phyloP scores from a whole-genome alignment of 1,140 invertebrate species.

The Lordiphosa collinella region DNA sequence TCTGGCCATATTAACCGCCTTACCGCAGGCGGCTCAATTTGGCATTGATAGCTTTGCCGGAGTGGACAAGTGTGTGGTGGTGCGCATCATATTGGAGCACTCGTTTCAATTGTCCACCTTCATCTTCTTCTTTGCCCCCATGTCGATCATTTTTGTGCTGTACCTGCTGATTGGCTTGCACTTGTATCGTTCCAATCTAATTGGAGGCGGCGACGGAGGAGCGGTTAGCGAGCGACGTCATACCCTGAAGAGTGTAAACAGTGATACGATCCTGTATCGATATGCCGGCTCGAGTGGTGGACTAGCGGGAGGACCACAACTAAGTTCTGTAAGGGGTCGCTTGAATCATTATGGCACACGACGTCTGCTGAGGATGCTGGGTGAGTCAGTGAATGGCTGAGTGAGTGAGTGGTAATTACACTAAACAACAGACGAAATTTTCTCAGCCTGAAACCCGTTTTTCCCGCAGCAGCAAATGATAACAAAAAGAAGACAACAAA shows the following conservation, averaged over 20 bases:
- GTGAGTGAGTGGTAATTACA: slow-evolving; percentile 79
- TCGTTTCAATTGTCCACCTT: slow-evolving; percentile 87
- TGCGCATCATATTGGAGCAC: slow-evolving; percentile 82
- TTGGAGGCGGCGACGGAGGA: slow-evolving; percentile 43
- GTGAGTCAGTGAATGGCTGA: slow-evolving; percentile 81
- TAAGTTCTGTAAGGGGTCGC: slow-evolving; percentile 70
- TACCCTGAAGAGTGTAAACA: slow-evolving; percentile 79
- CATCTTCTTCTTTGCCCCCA: slow-evolving; percentile 89
- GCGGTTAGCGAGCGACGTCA: not conserved
- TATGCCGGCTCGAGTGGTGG: slow-evolving; percentile 44
- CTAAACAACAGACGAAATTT: no score
- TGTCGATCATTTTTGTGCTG: slow-evolving; percentile 86
- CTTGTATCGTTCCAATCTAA: slow-evolving; percentile 79
- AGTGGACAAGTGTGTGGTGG: slow-evolving; percentile 81
- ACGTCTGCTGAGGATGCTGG: slow-evolving; percentile 84
- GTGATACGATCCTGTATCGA: slow-evolving; percentile 81
- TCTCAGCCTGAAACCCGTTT: no score
- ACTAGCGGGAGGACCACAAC: slow-evolving; percentile 36
- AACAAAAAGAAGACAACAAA: no score
- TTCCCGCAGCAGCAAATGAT: no score
- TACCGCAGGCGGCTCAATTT: slow-evolving; percentile 90
- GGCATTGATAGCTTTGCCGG: slow-evolving; percentile 82
- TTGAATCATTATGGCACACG: slow-evolving; percentile 80
- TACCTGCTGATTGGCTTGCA: slow-evolving; percentile 87
- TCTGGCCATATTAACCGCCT: slow-evolving; percentile 86